Evolutionary conservation across 2,113 vertebrate genomes (phyloP), one percentile per base, ranked within the genome.

Genomic region (Phyllopteryx taeniolatus): DNA sequence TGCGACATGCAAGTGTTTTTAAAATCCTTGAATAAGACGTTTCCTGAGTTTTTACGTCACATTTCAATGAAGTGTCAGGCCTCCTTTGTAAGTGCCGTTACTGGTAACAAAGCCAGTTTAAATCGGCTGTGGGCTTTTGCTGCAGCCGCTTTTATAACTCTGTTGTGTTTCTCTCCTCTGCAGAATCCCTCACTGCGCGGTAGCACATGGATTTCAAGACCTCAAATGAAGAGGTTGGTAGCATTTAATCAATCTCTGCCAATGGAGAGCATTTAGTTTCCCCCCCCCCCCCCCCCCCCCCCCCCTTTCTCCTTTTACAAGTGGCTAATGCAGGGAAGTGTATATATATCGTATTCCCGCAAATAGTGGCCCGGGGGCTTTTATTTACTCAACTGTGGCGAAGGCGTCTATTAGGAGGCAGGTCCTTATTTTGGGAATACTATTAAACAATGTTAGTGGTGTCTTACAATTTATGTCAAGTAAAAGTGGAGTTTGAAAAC

Each of bases 201-300:
- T 92, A 89, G 91, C 92, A 93, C 92, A 93, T 93, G 92, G 92
- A 93, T 92, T 93, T 93, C 92, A 93, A 93, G 91, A 92, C 91
- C 85, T 90, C 91, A 90, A 93, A 93, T 92, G 91, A 93, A 93
- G 91, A 93, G 91, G 92, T 90, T 81, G 60, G 89, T 92, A 42
- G 68, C 69, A 81, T 87, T 85, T 53, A 78, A 87, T 89, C 79
- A 73, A 74, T 85, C 72, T 72, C 67, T 49, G 49, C 44, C 33
- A 44, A 80, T 74, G 72, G 72, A 67, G 13, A 15, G 8, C 17
- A 44, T 64, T 44, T 64, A 43, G 20, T 4, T 22, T 5, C 35
- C 35, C 35, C 35, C 35, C 3, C 35, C 11, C 10, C 20, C 19
- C 35, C 35, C 35, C 35, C 35, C 3, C 35, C 11, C 42, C 22